phyloP scores from a whole-genome alignment of 2,888 invertebrate genomes.

The Cephalotes varians region DNA sequence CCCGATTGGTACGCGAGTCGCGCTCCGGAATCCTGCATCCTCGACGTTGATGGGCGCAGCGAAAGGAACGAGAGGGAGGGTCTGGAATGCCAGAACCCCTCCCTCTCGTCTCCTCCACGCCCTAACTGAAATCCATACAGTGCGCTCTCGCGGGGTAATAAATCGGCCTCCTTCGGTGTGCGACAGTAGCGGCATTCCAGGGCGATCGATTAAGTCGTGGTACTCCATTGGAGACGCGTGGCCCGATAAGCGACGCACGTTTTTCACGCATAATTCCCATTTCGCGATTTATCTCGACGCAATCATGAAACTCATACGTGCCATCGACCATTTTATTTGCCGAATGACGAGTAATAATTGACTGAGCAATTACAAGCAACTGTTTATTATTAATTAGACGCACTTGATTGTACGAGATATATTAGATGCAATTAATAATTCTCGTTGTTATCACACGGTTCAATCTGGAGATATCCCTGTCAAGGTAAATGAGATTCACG shows the following conservation, averaged over 20 bases:
- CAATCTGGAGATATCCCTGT: not conserved
- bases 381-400: constrained; percentile 3
- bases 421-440: constrained; percentile 11
- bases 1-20: constrained; percentile 52
- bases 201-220: constrained; percentile 77
- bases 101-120: constrained; percentile 8
- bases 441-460: constrained; percentile 9
- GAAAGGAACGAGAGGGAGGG: constrained; percentile 60
- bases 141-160: constrained; percentile 62
- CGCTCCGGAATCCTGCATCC: constrained; percentile 23
- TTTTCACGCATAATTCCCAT: constrained; percentile 64
- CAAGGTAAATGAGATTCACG: constrained; percentile 6
- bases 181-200: constrained; percentile 73
- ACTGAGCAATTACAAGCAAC: not conserved
- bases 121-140: constrained; percentile 57
- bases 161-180: constrained; percentile 68
- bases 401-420: not conserved
- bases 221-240: constrained; percentile 50
- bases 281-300: constrained; percentile 46
- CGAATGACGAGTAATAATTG: not conserved
- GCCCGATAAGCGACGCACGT: constrained; percentile 60
- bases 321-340: not conserved
- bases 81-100: constrained; percentile 57
- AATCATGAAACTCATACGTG: not conserved
- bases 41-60: constrained; percentile 43